These are phyloP conservation scores for Zygaena filipendulae DNA, from an alignment of 2,888 invertebrate species.

Conservation along the genomic window DNA sequence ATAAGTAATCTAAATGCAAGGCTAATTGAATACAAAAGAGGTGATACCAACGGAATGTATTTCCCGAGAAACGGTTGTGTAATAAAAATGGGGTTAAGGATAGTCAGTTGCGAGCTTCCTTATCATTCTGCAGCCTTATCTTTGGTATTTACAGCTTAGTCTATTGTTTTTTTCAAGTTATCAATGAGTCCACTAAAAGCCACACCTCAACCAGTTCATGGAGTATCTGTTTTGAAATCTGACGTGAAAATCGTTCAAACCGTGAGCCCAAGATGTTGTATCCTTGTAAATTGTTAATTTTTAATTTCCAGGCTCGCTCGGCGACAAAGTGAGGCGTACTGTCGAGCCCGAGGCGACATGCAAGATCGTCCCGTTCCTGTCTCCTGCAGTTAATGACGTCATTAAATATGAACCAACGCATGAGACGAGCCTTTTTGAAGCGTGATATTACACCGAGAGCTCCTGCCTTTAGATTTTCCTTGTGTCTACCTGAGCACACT, in stretches of 20 bases:
- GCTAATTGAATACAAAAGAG: slow-evolving; percentile 68
- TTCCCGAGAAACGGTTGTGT: slow-evolving; percentile 42
- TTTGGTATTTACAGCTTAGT: slow-evolving; percentile 25
- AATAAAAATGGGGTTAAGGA: slow-evolving; percentile 30
- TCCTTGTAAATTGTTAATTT: too few species aligned
- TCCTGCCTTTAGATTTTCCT: background rate
- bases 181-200: slow-evolving; percentile 19
- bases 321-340: slow-evolving; percentile 27
- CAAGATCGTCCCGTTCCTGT: slow-evolving; percentile 36
- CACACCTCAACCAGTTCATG: slow-evolving; percentile 21
- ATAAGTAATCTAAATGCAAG: slow-evolving; percentile 61
- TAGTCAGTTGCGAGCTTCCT: slow-evolving; percentile 21
- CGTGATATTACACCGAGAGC: slow-evolving; percentile 19
- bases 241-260: too few species aligned
- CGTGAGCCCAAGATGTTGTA: too few species aligned
- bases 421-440: slow-evolving; percentile 24
- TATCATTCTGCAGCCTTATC: slow-evolving; percentile 22
- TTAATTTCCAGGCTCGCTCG: slow-evolving; percentile 19
- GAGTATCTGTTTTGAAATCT: too few species aligned
- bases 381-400: slow-evolving; percentile 58
- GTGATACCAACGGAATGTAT: slow-evolving; percentile 57
- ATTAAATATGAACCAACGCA: slow-evolving; percentile 53
- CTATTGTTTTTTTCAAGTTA: slow-evolving; percentile 30
- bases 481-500: slow-evolving; percentile 2
- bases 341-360: slow-evolving; percentile 27